A percentile compares a stretch with the other conserved stretches of the same genome.
Conservation (phyloP, 2,888 invertebrate genomes). For the Coenonympha arcania region DNA sequence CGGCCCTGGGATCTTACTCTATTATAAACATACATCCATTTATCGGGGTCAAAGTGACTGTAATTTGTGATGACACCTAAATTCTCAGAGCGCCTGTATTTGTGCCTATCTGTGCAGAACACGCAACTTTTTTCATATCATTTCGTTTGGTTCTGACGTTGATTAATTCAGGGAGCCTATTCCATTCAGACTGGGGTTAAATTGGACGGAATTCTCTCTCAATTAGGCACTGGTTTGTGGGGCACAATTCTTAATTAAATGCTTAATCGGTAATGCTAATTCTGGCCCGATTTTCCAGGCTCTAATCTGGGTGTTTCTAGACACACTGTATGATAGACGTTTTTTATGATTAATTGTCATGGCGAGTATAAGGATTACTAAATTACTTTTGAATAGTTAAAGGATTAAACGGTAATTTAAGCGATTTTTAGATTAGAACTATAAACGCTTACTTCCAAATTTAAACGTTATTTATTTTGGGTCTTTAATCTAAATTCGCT, state of each 20-base stretch:
- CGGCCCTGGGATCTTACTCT: no score
- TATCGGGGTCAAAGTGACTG: no score
- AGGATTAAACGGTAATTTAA: no score
- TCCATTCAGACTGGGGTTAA: neutral
- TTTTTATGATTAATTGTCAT: neutral
- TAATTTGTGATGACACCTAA: no score
- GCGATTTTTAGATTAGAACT: no score
- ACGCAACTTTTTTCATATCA: neutral
- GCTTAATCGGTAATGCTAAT: neutral
- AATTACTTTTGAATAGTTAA: no score
- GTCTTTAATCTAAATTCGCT: no score
- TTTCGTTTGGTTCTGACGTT: neutral
- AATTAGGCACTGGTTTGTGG: neutral
- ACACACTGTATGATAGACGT: neutral
- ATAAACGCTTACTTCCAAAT: no score
- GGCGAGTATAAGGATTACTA: no score
- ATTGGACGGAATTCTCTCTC: slow-evolving; percentile 1
- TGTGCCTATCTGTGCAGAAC: neutral
- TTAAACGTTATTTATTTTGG: no score
- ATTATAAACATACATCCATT: no score
- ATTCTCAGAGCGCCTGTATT: no score
- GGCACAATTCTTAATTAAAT: slow-evolving; percentile 4
- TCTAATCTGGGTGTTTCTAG: neutral
- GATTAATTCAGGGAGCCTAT: neutral
- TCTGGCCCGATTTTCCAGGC: neutral